Percentiles rank a stretch among this genome's conserved stretches.
phyloP scores from a whole-genome alignment of 2,113 vertebrate species.

The Cervus canadensis region DNA sequence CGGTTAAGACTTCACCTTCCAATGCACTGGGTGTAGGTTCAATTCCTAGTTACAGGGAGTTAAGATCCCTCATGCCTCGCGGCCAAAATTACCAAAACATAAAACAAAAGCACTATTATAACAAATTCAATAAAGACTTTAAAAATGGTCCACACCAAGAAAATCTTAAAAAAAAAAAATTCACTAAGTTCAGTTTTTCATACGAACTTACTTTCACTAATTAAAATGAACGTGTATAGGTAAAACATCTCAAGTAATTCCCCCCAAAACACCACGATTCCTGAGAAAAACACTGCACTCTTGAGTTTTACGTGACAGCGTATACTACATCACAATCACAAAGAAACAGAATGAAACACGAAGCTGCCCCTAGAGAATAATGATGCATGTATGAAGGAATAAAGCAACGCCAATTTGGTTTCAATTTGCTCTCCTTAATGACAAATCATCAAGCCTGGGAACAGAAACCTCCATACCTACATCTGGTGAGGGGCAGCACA shows the following conservation, averaged over 20 bases:
- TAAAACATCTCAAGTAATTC: background rate
- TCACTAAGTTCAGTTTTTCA: background rate
- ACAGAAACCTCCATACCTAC: conserved; percentile 15
- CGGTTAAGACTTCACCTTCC: background rate
- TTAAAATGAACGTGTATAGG: background rate
- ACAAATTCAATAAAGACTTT: background rate
- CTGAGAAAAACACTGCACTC: background rate
- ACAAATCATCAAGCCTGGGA: conserved; percentile 65
- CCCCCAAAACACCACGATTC: background rate
- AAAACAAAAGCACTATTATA: background rate
- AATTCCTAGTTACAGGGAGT: background rate
- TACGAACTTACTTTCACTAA: background rate
- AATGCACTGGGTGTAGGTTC: background rate
- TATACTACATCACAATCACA: background rate
- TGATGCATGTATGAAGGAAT: conserved; percentile 55
- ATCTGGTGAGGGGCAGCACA: conserved; percentile 32
- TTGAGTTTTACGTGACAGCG: background rate
- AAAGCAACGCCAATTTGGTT: conserved; percentile 61
- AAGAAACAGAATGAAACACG: background rate
- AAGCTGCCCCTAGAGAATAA: background rate
- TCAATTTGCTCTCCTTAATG: conserved; percentile 63
- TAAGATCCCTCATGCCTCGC: background rate
- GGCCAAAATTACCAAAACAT: background rate
- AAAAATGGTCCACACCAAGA: background rate
- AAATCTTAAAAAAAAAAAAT: background rate